Evolutionary conservation across 2,113 vertebrate genomes (phyloP).

Genomic region (Monopterus albus): DNA sequence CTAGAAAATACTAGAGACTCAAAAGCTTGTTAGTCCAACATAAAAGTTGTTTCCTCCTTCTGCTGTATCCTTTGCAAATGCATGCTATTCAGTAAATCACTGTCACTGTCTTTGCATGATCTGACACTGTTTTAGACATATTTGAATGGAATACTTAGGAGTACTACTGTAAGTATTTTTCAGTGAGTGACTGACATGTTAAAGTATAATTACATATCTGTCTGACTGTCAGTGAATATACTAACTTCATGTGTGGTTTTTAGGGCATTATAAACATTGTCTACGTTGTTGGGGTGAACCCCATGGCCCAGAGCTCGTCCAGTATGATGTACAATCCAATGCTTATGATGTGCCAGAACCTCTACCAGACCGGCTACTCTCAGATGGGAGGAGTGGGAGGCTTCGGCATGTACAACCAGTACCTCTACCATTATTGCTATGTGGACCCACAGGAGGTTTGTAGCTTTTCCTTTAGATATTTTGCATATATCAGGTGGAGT

Average conservation of each 20-base stretch:
- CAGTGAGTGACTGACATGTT: not conserved
- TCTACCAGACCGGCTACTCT: constrained; percentile 79
- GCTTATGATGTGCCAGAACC: constrained; percentile 85
- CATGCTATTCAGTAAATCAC: no score
- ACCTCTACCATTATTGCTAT: constrained; percentile 93
- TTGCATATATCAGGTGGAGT: not conserved
- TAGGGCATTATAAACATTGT: constrained; percentile 89
- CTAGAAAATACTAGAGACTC: not conserved
- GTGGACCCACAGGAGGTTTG: constrained; percentile 93
- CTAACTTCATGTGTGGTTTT: not conserved
- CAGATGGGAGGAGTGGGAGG: constrained; percentile 76
- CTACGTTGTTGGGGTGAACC: constrained; percentile 89
- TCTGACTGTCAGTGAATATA: not conserved
- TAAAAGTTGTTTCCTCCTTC: not conserved
- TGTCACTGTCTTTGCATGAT: no score
- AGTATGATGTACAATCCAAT: constrained; percentile 86
- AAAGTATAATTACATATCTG: not conserved
- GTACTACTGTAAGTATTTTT: no score
- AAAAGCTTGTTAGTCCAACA: not conserved
- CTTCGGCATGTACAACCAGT: constrained; percentile 86
- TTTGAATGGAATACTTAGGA: not conserved
- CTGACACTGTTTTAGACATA: no score
- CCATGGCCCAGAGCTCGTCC: constrained; percentile 85
- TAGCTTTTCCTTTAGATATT: not conserved
- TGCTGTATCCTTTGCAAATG: constrained; percentile 1